phyloP scores from a whole-genome alignment of 2,888 invertebrate species.

The Polylopha cassiicola region DNA sequence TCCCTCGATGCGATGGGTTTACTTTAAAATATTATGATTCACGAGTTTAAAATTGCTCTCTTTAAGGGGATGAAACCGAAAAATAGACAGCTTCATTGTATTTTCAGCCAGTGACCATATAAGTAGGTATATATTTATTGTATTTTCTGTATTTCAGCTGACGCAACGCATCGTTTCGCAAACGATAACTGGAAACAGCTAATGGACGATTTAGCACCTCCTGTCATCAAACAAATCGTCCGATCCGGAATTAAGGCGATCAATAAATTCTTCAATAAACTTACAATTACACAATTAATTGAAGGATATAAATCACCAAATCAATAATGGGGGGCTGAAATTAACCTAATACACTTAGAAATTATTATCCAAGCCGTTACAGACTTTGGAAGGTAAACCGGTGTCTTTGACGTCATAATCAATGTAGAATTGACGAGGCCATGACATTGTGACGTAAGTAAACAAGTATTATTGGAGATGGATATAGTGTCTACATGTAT shows the following conservation, averaged over 20 bases:
- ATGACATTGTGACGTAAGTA: too few relatives aligned
- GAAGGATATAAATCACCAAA: constrained; percentile 37
- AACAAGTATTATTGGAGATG: too few relatives aligned
- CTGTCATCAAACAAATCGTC: constrained; percentile 67
- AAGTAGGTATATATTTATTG: neutral
- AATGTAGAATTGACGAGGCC: too few relatives aligned
- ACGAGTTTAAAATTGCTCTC: too few relatives aligned
- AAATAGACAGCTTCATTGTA: too few relatives aligned
- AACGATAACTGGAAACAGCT: constrained; percentile 69
- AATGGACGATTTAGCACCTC: constrained; percentile 70
- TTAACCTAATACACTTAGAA: constrained; percentile 26
- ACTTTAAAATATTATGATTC: too few relatives aligned
- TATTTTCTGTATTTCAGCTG: constrained; percentile 41
- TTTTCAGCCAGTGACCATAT: too few relatives aligned
- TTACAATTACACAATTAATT: constrained; percentile 43
- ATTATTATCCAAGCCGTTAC: neutral
- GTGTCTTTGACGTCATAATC: too few relatives aligned
- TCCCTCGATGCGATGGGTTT: too few relatives aligned
- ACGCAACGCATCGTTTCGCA: constrained; percentile 60
- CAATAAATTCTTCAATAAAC: constrained; percentile 63
- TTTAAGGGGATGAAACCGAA: too few relatives aligned
- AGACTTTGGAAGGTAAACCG: too few relatives aligned
- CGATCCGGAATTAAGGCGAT: constrained; percentile 54
- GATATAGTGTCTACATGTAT: too few relatives aligned
- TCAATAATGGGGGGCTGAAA: neutral